Evolutionary conservation across 2,113 vertebrate species (phyloP), one percentile per base, ranked within the genome.

Genomic region (Oriolus oriolus): DNA sequence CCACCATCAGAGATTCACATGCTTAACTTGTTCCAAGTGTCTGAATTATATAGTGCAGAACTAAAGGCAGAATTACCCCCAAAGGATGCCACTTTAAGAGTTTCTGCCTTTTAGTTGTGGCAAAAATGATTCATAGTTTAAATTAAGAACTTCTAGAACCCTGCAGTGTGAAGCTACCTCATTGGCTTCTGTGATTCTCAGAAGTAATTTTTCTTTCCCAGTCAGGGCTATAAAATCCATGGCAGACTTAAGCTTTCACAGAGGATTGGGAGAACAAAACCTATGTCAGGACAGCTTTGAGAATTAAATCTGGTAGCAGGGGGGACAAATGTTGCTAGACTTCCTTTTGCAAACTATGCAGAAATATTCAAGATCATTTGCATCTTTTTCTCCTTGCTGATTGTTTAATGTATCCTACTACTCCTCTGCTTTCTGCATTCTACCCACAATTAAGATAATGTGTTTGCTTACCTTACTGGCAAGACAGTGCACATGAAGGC

Each of bases 41-140:
- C 61, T 77, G 89, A 88, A 87, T 84, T 91, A 74, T 50, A 90
- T 17, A 90, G 68, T 84, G 50, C 26, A 94, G 87, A 96, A 91
- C 63, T 86, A 76, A 92, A 93, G 45, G 57, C 33, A 96, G 84
- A 93, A 96, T 90, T 79, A 66, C 24, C 15, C 84, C 31, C 54
- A 6, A 53, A 96, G 82, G 82, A 93, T 88, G 41, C 15, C 44
- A 77, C 65, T 95, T 90, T 39, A 95, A 47, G 64, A 90, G 22
- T 54, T 53, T 90, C 66, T 93, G 69, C 84, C 53, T 96, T 84
- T 92, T 13, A 4, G 68, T 68, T 66, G 57, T 50, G 6, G 82
- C 31, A 90, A 91, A 95, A 78, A 56, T 95, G 96, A 97, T 97
- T 97, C 94, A 97, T 84, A 74, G 87, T 91, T 95, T 94, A 95